Conservation (phyloP, 1,140 invertebrate species). For the Drosophila funebris region DNA sequence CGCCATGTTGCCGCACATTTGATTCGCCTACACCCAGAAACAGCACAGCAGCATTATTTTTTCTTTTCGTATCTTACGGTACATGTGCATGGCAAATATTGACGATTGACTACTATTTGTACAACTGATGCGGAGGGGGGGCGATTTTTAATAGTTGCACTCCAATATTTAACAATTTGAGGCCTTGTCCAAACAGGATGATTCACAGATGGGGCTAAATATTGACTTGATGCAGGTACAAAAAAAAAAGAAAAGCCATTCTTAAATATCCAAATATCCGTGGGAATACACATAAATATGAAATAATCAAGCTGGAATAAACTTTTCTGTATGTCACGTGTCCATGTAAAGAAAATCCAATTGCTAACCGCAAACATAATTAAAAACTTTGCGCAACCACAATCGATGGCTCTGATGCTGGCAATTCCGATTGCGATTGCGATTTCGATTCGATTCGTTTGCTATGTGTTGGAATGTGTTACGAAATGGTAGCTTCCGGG, state of each 20-base stretch:
- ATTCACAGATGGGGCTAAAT: constrained; percentile 4
- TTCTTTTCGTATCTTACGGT: constrained; percentile 5
- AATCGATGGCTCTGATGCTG: constrained; percentile 58
- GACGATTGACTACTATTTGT: constrained; percentile 31
- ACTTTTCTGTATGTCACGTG: constrained; percentile 50
- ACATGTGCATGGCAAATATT: constrained; percentile 52
- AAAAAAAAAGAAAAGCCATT: constrained; percentile 12
- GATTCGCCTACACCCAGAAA: constrained; percentile 39
- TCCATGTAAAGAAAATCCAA: constrained; percentile 64
- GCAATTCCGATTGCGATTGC: constrained; percentile 37
- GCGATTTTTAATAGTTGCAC: constrained; percentile 48
- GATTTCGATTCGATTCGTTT: constrained; percentile 22
- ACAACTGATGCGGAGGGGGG: background rate
- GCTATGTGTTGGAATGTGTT: constrained; percentile 16
- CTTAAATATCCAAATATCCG: background rate
- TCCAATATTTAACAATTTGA: constrained; percentile 56
- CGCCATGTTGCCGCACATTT: constrained; percentile 69
- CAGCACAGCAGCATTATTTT: background rate
- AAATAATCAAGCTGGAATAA: constrained; percentile 53
- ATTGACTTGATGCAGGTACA: constrained; percentile 43
- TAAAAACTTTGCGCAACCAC: constrained; percentile 79
- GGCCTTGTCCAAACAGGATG: background rate
- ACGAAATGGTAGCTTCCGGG: constrained; percentile 9
- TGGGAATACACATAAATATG: background rate
- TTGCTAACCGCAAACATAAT: constrained; percentile 81